A percentile compares a stretch with the other conserved stretches of the same genome.
These are phyloP conservation scores for Hippolais icterina DNA, from an alignment of 2,113 vertebrate genomes.

Conservation along the genomic window DNA sequence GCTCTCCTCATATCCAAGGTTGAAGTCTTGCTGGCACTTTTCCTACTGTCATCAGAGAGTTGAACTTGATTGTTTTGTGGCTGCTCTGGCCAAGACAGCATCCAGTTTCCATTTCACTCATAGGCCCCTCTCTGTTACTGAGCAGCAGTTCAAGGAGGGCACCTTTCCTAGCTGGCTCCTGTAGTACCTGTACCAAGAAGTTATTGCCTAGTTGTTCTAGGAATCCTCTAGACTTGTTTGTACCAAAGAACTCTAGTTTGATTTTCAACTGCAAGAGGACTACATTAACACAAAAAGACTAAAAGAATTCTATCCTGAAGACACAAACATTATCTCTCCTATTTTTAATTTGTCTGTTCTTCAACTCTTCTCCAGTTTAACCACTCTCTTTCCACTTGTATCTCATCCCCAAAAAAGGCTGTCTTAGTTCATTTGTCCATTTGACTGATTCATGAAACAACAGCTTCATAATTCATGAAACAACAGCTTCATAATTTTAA, in stretches of 20 bases:
- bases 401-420: neutral
- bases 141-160: neutral
- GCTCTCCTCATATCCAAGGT: neutral
- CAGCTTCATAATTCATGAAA: neutral
- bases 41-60: neutral
- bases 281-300: neutral
- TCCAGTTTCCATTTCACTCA: neutral
- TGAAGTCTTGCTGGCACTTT: neutral
- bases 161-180: neutral
- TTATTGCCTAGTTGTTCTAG: neutral
- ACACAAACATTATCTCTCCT: neutral
- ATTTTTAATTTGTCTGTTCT: neutral
- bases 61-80: fast-evolving
- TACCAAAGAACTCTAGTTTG: neutral
- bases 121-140: neutral
- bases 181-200: neutral
- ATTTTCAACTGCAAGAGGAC: neutral
- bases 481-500: neutral
- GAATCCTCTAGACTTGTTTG: neutral
- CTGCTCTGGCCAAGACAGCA: neutral
- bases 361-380: neutral
- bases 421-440: neutral
- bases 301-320: neutral
- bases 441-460: neutral
- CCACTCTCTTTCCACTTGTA: neutral